Evolutionary conservation across 1,140 invertebrate species (phyloP).

Genomic region (Pectinophora gossypiella): DNA sequence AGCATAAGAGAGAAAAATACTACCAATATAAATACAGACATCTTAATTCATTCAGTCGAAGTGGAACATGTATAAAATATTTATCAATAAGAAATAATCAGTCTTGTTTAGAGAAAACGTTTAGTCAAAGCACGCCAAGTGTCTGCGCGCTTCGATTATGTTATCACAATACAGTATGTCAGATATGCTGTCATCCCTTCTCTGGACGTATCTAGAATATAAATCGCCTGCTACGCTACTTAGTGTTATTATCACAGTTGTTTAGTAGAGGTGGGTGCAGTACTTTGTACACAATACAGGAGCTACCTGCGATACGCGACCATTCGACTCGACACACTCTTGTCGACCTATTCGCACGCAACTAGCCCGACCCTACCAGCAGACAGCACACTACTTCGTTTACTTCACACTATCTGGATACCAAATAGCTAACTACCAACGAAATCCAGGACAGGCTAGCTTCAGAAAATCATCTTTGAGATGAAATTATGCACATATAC

Average conservation of each 20-base stretch:
- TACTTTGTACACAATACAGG: constrained; percentile 74
- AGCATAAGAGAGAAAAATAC: constrained; percentile 56
- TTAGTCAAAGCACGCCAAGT: constrained; percentile 60
- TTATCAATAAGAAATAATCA: constrained; percentile 77
- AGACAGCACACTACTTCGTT: constrained; percentile 18
- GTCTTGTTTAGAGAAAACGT: constrained; percentile 76
- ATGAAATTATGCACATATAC: constrained; percentile 61
- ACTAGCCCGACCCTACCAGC: constrained; percentile 29
- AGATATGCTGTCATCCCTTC: constrained; percentile 77
- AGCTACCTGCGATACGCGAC: constrained; percentile 62
- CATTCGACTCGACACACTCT: constrained; percentile 43
- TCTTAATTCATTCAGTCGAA: constrained; percentile 72
- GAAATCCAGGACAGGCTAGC: constrained; percentile 38
- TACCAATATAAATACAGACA: constrained; percentile 72
- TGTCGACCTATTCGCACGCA: constrained; percentile 42
- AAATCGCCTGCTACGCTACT: constrained; percentile 76
- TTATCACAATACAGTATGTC: constrained; percentile 76
- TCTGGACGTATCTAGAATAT: constrained; percentile 76
- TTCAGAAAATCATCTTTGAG: constrained; percentile 54
- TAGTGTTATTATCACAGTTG: constrained; percentile 77
- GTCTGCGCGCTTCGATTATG: constrained; percentile 59
- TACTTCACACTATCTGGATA: constrained; percentile 17
- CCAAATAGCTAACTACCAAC: constrained; percentile 36
- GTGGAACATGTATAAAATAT: constrained; percentile 73
- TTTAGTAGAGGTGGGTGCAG: constrained; percentile 76